These are phyloP conservation scores for Solen grandis DNA, from an alignment of 1,140 invertebrate genomes.

Conservation along the genomic window DNA sequence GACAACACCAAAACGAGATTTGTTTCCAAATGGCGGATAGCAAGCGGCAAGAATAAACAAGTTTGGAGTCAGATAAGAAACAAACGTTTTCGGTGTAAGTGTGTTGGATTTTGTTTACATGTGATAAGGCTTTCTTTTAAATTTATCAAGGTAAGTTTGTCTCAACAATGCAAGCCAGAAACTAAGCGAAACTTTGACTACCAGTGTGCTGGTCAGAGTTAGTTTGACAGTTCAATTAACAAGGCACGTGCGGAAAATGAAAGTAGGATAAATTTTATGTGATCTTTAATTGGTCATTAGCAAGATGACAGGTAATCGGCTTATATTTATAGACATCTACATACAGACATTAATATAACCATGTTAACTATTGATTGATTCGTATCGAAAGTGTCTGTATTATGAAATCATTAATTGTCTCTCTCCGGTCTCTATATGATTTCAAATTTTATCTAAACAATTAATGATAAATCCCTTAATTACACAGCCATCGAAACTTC, in stretches of 20 bases:
- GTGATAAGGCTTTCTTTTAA: constrained; percentile 44
- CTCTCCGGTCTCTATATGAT: too few relatives aligned
- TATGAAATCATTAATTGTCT: too few relatives aligned
- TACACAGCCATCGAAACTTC: too few relatives aligned
- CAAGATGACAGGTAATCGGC: background rate
- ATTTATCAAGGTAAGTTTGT: constrained; percentile 34
- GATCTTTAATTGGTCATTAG: background rate
- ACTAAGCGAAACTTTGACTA: constrained; percentile 6
- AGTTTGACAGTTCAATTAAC: constrained; percentile 35
- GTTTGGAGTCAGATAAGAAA: constrained; percentile 25
- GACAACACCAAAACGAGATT: constrained; percentile 34
- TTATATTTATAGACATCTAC: too few relatives aligned
- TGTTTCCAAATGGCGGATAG: constrained; percentile 50
- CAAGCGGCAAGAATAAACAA: constrained; percentile 54
- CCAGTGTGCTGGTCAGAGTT: constrained; percentile 12
- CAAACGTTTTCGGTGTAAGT: constrained; percentile 37
- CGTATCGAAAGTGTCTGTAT: too few relatives aligned
- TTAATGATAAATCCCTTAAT: too few relatives aligned
- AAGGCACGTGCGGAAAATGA: constrained; percentile 52
- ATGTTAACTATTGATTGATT: too few relatives aligned
- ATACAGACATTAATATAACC: too few relatives aligned
- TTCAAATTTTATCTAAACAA: too few relatives aligned
- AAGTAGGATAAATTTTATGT: constrained; percentile 38
- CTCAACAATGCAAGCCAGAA: background rate
- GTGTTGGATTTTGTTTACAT: constrained; percentile 51